Conservation (phyloP, 2,113 vertebrate genomes). For the Archilochus colubris region DNA sequence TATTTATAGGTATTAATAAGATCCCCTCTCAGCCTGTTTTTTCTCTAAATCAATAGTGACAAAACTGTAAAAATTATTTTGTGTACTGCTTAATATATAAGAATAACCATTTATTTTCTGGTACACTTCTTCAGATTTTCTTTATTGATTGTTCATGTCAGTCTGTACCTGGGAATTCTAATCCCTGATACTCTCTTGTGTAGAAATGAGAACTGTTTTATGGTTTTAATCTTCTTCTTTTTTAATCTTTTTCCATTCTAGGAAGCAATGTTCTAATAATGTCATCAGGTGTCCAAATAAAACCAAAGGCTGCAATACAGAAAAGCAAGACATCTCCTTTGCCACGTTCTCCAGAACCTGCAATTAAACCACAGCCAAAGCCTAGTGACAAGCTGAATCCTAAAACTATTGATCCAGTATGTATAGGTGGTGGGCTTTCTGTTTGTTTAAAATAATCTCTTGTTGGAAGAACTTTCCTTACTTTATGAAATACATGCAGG, state of each 20-base stretch:
- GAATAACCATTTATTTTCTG: neutral
- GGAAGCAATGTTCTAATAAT: slow-evolving; percentile 58
- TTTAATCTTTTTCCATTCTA: slow-evolving; percentile 1
- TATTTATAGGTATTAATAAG: too few species aligned
- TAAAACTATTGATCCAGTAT: slow-evolving; percentile 84
- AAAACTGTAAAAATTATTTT: neutral
- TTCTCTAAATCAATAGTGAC: neutral
- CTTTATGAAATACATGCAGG: neutral
- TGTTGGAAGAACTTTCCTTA: neutral
- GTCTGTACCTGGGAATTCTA: neutral
- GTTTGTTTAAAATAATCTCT: neutral
- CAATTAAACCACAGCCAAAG: slow-evolving; percentile 62
- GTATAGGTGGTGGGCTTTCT: neutral
- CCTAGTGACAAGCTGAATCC: slow-evolving; percentile 85
- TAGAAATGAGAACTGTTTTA: neutral
- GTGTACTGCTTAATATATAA: neutral
- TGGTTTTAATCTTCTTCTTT: neutral
- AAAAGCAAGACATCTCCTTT: slow-evolving; percentile 50
- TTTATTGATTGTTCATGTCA: neutral
- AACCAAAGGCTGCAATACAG: slow-evolving; percentile 21
- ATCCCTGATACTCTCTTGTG: neutral
- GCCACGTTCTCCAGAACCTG: slow-evolving; percentile 26
- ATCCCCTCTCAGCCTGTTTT: too few species aligned
- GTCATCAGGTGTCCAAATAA: slow-evolving; percentile 42
- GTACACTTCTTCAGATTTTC: neutral